Base-by-base conservation (phyloP, 2,888 invertebrate species). In the Andrena dorsata region DNA sequence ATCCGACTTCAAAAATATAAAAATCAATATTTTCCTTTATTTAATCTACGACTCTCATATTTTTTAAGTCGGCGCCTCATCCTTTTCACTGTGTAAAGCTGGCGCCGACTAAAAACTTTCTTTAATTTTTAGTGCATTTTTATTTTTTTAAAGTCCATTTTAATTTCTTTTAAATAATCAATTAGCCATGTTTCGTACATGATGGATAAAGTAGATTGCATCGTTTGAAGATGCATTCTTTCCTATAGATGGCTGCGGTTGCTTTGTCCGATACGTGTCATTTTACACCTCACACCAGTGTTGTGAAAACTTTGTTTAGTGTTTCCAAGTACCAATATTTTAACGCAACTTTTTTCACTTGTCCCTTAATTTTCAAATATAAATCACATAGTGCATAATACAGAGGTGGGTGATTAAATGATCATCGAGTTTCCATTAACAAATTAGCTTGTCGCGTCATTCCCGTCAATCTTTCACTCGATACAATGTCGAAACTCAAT, bases 181-280 rank as follows among this genome's bases (percentile, higher is more conserved):
- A 13, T 41, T 41, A 41, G 41, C 0, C 6, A 6, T 10, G 2
- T 35, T 61, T n/a, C 13, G 28, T 16, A 8, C 41, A 8, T 0
- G 7, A 20, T 16, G 10, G 69, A 26, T 64, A 76, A 64, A 8
- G 47, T 7, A 76, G 64, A 47, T 26, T 10, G 6, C 13, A 5
- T 8, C 13, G 64, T 35, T 65, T 53, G 6, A 41, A 47, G 20
- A 28, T 32, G 3, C 2, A 30, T 41, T 30, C 16, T 23, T 5
- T 8, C 72, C 65, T 47, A 32, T 1, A 76, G 76, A 72, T 76
- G 76, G 71, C 72, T 35, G 63, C 0, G 2, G 16, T 56, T 56
- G 23, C 23, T 23, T 30, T 26, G 56, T 32, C 30, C 30, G 30
- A 51, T 51, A 65, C 30, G 41, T 23, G 32, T 23, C 68, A 68